Evolutionary conservation across 2,113 vertebrate species (phyloP).

Genomic region (Cygnus atratus): DNA sequence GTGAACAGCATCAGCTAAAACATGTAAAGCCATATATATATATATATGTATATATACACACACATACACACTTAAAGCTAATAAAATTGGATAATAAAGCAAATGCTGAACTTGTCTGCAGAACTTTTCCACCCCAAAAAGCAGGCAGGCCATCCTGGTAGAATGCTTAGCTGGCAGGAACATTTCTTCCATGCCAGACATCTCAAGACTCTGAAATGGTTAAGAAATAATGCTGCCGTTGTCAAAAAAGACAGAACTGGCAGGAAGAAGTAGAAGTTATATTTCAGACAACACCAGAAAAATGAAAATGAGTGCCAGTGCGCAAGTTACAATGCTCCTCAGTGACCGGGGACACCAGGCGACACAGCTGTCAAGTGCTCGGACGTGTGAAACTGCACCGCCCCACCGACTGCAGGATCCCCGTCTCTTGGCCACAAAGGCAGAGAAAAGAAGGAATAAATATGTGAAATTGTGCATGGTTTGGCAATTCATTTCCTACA

Average conservation of each 20-base stretch:
- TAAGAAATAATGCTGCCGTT: not conserved
- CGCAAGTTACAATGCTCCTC: not conserved
- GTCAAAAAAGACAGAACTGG: not conserved
- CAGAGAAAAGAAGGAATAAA: not conserved
- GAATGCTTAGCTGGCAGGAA: not conserved
- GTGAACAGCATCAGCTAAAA: not conserved
- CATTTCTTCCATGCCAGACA: too few species aligned
- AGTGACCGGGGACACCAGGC: not conserved
- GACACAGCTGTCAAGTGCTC: accelerated
- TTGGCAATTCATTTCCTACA: accelerated
- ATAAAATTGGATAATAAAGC: not conserved
- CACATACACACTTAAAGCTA: not conserved
- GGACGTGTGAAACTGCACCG: not conserved
- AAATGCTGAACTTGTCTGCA: not conserved
- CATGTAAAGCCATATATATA: not conserved
- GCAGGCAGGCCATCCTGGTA: not conserved
- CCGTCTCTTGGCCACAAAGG: not conserved
- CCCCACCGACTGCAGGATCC: not conserved
- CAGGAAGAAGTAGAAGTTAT: not conserved
- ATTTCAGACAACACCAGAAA: not conserved
- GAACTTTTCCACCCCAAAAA: not conserved
- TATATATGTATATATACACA: not conserved
- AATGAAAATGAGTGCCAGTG: not conserved
- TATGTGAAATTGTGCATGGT: not conserved
- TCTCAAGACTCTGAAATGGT: not conserved